Evolutionary conservation across 2,797 vertebrate species (phyloP).

Genomic region (Setipinna tenuifilis): DNA sequence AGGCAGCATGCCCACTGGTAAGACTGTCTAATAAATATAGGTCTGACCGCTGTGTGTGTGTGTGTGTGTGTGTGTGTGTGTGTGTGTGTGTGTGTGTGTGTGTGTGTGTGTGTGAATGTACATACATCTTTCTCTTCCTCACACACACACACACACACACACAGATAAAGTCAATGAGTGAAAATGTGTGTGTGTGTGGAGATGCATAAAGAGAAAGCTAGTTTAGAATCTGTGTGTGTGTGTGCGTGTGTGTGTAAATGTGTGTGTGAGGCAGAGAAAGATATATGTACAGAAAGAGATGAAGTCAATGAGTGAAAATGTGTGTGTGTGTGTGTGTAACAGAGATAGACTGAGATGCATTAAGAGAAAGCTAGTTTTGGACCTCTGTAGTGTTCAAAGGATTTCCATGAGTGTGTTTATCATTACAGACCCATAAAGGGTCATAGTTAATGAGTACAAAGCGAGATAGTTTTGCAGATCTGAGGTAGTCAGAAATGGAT

Average conservation of each 20-base stretch:
- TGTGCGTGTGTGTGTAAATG: conserved; percentile 3
- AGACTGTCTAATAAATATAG: neutral
- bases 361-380: neutral
- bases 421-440: too few species aligned
- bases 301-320: too few species aligned
- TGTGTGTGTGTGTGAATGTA: conserved; percentile 7
- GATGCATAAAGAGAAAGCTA: neutral
- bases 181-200: conserved; percentile 19
- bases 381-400: neutral
- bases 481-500: too few species aligned
- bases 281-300: too few species aligned
- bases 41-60: neutral
- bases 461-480: too few species aligned
- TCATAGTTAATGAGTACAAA: too few species aligned
- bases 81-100: conserved; percentile 16
- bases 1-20: conserved; percentile 15
- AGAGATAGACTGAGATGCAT: too few species aligned
- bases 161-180: too few species aligned
- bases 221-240: neutral
- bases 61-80: conserved; percentile 22
- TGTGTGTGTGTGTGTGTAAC: too few species aligned
- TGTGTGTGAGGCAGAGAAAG: neutral
- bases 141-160: too few species aligned
- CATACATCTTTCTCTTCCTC: too few species aligned
- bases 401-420: neutral